Percentiles rank a stretch among this genome's conserved stretches.
These are phyloP conservation scores for Aphelenchoides bicaudatus DNA, from an alignment of 2,888 invertebrate genomes.

Conservation along the genomic window DNA sequence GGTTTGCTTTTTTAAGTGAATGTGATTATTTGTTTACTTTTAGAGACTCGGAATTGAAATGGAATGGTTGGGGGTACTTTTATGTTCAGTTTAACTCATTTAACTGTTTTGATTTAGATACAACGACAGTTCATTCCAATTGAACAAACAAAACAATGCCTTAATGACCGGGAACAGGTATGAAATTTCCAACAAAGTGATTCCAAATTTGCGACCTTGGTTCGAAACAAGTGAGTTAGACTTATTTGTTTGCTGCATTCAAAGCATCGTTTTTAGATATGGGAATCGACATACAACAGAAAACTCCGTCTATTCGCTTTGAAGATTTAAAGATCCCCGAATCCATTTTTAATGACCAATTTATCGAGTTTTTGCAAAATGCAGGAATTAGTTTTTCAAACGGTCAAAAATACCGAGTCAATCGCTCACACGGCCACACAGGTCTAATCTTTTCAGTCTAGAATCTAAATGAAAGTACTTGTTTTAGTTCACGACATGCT, in stretches of 20 bases:
- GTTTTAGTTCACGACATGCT: conserved; percentile 85
- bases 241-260: too few relatives aligned
- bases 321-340: conserved; percentile 16
- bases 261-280: too few relatives aligned
- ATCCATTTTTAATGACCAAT: conserved; percentile 75
- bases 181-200: conserved; percentile 63
- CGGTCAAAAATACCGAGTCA: conserved; percentile 63
- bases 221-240: too few relatives aligned
- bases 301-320: conserved; percentile 41
- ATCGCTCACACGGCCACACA: conserved; percentile 56
- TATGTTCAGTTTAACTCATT: too few relatives aligned
- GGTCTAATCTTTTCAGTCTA: too few relatives aligned
- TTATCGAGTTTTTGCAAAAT: conserved; percentile 82
- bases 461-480: too few relatives aligned
- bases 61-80: conserved; percentile 99
- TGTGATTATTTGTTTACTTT: conserved; percentile 13
- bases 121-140: conserved; percentile 80
- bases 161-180: conserved; percentile 82
- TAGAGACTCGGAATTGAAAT: conserved; percentile 70
- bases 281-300: conserved; percentile 65
- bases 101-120: too few relatives aligned
- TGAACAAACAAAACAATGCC: conserved; percentile 67
- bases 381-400: conserved; percentile 78
- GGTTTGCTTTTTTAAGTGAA: conserved; percentile 1
- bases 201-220: conserved; percentile 80